Conservation (phyloP, 2,113 vertebrate genomes). For the Xerus inauris region DNA sequence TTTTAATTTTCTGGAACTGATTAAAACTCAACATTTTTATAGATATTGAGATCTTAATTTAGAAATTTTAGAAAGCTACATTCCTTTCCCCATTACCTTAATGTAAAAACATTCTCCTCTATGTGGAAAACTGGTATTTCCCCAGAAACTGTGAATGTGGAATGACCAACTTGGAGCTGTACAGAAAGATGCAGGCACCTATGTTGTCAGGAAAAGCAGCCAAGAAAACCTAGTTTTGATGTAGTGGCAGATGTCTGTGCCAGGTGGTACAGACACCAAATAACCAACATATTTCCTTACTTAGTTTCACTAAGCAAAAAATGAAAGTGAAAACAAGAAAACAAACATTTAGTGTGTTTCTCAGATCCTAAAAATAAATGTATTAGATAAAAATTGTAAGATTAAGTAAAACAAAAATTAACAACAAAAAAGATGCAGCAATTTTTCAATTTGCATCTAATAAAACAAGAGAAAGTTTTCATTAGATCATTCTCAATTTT, state of each 20-base stretch:
- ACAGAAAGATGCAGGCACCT: background rate
- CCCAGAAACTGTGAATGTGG: background rate
- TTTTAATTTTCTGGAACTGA: conserved; percentile 5
- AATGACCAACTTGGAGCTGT: background rate
- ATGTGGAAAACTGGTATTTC: background rate
- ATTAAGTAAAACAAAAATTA: background rate
- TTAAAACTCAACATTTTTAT: background rate
- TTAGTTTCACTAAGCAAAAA: background rate
- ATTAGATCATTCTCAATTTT: background rate
- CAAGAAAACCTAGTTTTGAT: background rate
- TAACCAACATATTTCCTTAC: background rate
- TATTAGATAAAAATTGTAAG: background rate
- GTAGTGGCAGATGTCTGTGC: background rate
- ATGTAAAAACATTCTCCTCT: background rate
- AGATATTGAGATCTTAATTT: background rate
- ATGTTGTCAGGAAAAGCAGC: background rate
- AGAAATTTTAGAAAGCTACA: conserved; percentile 23
- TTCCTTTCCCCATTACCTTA: background rate
- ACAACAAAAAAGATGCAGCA: background rate
- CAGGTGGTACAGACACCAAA: background rate
- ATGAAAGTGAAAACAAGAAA: background rate
- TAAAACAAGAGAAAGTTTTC: background rate
- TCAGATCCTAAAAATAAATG: background rate
- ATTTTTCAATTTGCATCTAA: background rate
- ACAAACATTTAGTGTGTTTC: background rate